phyloP scores from a whole-genome alignment of 1,140 invertebrate genomes.

The Galleria mellonella region DNA sequence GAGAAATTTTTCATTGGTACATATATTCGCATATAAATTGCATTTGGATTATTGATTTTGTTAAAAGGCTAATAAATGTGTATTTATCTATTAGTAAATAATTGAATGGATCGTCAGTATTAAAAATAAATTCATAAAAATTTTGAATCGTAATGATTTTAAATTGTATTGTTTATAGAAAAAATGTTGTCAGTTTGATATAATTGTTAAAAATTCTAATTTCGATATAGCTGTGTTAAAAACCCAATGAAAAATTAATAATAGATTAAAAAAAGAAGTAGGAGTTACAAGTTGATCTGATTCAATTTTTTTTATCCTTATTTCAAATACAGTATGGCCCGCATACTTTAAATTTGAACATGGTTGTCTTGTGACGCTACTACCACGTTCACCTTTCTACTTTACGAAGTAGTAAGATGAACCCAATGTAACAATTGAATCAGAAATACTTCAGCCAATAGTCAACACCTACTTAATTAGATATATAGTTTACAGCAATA shows the following conservation, averaged over 20 bases:
- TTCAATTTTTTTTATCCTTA: not conserved
- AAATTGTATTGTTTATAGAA: slow-evolving; percentile 14
- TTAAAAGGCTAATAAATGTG: slow-evolving; percentile 23
- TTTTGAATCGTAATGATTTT: slow-evolving; percentile 31
- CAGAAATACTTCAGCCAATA: not conserved
- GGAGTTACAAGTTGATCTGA: not conserved
- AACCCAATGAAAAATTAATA: slow-evolving; percentile 55
- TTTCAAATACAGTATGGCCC: slow-evolving; percentile 34
- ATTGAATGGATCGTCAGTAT: slow-evolving; percentile 23
- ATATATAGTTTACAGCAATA: no score
- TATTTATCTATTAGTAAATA: slow-evolving; percentile 22
- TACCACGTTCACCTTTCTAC: slow-evolving; percentile 7
- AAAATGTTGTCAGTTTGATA: slow-evolving; percentile 7
- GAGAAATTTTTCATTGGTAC: slow-evolving; percentile 53
- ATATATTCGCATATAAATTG: slow-evolving; percentile 15
- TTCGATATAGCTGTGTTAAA: slow-evolving; percentile 14
- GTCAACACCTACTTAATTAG: no score
- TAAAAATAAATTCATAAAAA: slow-evolving; percentile 50
- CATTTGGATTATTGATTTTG: slow-evolving; percentile 25
- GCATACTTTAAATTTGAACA: slow-evolving; percentile 33
- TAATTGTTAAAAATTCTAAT: slow-evolving; percentile 11
- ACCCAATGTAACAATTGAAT: slow-evolving; percentile 9
- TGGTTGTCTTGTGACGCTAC: not conserved
- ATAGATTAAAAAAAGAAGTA: slow-evolving; percentile 10
- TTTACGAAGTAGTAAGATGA: slow-evolving; percentile 35